These are phyloP conservation scores for Eremophila alpestris DNA, from an alignment of 2,797 vertebrate genomes.

Conservation along the genomic window DNA sequence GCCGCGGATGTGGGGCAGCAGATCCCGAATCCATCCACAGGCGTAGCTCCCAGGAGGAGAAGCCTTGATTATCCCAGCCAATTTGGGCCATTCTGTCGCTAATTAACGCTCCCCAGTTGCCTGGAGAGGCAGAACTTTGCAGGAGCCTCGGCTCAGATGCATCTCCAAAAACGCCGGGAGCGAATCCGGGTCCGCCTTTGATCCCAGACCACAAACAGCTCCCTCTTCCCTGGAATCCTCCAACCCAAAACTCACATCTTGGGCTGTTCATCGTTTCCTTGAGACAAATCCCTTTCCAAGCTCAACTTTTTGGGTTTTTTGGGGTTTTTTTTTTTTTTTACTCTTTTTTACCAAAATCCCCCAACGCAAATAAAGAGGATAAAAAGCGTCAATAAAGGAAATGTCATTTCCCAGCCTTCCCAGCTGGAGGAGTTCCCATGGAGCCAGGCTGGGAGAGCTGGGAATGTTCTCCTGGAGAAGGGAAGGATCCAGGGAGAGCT, in stretches of 20 bases:
- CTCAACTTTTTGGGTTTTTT: background rate
- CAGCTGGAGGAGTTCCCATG: too few species aligned
- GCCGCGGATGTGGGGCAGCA: background rate
- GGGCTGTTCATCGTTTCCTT: background rate
- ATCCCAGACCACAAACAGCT: conserved; percentile 27
- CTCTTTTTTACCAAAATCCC: background rate
- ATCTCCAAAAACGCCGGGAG: conserved; percentile 21
- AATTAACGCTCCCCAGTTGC: conserved; percentile 22
- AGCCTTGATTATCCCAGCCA: background rate
- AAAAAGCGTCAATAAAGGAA: background rate
- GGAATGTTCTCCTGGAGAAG: background rate
- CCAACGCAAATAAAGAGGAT: background rate
- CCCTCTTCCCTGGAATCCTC: background rate
- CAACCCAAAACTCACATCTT: background rate
- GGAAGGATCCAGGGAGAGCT: rapidly evolving
- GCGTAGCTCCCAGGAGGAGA: background rate
- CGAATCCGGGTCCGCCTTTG: background rate
- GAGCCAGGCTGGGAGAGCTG: background rate
- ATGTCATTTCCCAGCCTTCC: background rate
- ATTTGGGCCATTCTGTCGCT: background rate
- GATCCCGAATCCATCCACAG: background rate
- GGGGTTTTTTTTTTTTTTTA: background rate
- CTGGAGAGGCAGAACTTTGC: conserved; percentile 12
- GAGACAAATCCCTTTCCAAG: conserved; percentile 12
- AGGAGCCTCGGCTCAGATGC: conserved; percentile 1